These are phyloP conservation scores for Habropoda laboriosa DNA, from an alignment of 1,140 invertebrate genomes.

Conservation along the genomic window DNA sequence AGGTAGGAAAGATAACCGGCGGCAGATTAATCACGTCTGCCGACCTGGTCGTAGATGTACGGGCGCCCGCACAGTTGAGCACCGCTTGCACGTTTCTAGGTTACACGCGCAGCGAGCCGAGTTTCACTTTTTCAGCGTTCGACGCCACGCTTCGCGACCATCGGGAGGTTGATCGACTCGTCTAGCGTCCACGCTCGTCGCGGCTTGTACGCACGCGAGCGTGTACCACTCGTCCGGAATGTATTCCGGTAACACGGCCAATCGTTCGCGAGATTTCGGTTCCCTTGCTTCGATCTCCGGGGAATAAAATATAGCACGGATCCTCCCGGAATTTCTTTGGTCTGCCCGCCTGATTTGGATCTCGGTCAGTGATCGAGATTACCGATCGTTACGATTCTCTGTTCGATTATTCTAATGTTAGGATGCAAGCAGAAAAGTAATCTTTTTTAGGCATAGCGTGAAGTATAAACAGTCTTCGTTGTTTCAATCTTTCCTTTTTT, in stretches of 20 bases:
- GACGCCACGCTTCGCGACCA: slow-evolving; percentile 75
- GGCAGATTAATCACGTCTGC: slow-evolving; percentile 39
- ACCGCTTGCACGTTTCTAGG: slow-evolving; percentile 81
- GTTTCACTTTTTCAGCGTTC: slow-evolving; percentile 82
- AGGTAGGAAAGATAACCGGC: no score
- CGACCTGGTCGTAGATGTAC: slow-evolving; percentile 36
- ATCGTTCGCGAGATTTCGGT: slow-evolving; percentile 7
- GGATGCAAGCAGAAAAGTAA: neutral
- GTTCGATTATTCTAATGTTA: no score
- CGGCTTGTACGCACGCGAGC: slow-evolving; percentile 27
- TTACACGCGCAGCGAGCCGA: slow-evolving; percentile 82
- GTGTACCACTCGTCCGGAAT: neutral
- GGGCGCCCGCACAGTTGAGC: slow-evolving; percentile 75
- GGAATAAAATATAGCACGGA: neutral
- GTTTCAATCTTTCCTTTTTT: neutral
- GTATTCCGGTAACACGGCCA: neutral
- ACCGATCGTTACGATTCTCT: neutral
- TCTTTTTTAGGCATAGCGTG: no score
- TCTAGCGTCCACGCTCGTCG: slow-evolving; percentile 57
- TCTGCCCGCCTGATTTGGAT: neutral
- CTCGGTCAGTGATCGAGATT: neutral
- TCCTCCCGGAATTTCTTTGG: neutral
- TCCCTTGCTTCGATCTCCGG: neutral
- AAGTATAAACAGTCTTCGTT: no score
- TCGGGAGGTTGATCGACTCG: slow-evolving; percentile 69